Evolutionary conservation across 2,113 vertebrate genomes (phyloP), one percentile per base, ranked within the genome.

Genomic region (Procavia capensis): DNA sequence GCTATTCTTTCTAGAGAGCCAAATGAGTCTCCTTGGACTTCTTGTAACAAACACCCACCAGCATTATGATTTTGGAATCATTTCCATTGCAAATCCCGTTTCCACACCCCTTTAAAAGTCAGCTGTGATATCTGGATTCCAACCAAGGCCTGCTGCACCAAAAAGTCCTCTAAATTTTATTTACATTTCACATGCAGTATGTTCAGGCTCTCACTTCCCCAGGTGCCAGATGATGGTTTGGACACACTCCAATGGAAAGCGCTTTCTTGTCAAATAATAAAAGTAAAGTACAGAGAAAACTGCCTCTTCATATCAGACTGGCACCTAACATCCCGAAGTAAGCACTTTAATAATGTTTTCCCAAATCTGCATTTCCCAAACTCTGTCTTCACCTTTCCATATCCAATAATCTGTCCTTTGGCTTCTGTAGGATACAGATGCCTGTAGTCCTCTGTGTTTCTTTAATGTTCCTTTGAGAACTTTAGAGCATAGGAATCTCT

Each of bases 151-250:
- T 93, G 92, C 97, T 91, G 70, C 85, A 95, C 86, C 93, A 95
- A 94, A 94, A 96, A 93, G n/a, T 96, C 95, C 96, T 95, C 94
- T 95, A 93, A 72, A 89, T 95, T 96, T 97, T 97, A 98, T 97
- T 96, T 96, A 81, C 97, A 97, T 97, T 97, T 98, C 94, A 97
- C 91, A 86, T 68, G 61, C 87, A 90, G 94, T 88, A 86, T 95
- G 85, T 92, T 96, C 75, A 7, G 94, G 91, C 95, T 95, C 90
- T 96, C 88, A 90, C 96, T 97, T 91, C 87, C 91, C 70, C 96
- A 97, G 96, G 97, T 97, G 97, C 96, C 96, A 98, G 96, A 97
- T 97, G 97, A 93, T 95, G 91, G 88, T 95, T 96, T 98, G 97
- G 97, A 97, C 36, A 91, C 76, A 91, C 64, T 97, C 97, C 96